phyloP scores from a whole-genome alignment of 2,797 vertebrate genomes.

The Cheracebus regulus region DNA sequence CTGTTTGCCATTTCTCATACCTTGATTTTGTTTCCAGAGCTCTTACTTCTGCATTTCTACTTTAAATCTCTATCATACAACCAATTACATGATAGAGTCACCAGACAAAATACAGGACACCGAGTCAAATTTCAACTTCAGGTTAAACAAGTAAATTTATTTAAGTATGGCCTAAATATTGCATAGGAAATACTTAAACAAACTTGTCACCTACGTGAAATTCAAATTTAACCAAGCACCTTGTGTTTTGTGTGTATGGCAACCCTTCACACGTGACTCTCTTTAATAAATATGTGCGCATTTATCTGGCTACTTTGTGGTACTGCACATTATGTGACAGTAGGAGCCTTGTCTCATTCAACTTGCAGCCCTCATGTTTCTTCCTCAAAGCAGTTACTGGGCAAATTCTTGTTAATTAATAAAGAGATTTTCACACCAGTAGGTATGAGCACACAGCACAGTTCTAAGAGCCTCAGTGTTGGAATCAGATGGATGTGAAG shows the following conservation, averaged over 20 bases:
- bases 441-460: neutral
- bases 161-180: neutral
- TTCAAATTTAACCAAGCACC: neutral
- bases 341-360: neutral
- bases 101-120: neutral
- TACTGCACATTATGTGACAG: neutral
- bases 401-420: neutral
- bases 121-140: neutral
- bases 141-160: neutral
- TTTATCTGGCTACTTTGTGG: neutral
- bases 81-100: neutral
- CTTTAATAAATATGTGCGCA: neutral
- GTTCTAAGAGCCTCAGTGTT: neutral
- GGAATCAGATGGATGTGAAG: neutral
- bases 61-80: neutral
- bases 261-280: neutral
- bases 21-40: constrained; percentile 5
- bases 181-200: neutral
- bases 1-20: neutral
- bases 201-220: neutral
- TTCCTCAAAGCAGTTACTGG: neutral
- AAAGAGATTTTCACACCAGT: neutral
- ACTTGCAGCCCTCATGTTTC: neutral
- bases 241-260: neutral
- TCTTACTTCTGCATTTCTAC: neutral